Evolutionary conservation across 1,140 invertebrate genomes (phyloP).

Genomic region (Macrosteles quadrilineatus): DNA sequence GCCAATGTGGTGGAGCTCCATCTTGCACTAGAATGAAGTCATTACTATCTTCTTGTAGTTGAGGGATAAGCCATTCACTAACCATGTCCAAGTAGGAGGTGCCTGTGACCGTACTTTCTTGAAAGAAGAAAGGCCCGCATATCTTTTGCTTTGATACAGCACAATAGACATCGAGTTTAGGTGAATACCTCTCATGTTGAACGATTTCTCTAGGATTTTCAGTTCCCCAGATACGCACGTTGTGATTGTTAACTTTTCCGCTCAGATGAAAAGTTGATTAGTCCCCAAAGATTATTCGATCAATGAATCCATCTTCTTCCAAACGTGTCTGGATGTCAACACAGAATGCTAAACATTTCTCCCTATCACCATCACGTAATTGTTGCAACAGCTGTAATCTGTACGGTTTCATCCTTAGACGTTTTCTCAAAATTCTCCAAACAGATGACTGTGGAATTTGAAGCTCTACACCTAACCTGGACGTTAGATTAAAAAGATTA

Average conservation of each 20-base stretch:
- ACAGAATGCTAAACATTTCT: neutral
- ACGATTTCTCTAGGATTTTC: neutral
- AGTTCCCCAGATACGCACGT: neutral
- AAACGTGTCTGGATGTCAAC: neutral
- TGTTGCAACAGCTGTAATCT: neutral
- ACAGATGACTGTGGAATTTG: neutral
- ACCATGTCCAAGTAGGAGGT: neutral
- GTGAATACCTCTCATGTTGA: neutral
- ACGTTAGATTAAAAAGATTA: no score
- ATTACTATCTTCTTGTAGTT: no score
- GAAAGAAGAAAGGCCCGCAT: neutral
- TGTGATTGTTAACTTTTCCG: neutral
- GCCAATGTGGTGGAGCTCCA: neutral
- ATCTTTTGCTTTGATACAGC: conserved; percentile 10
- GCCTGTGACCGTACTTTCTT: conserved; percentile 3
- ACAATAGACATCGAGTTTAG: neutral
- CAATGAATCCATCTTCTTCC: neutral
- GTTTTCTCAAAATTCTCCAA: neutral
- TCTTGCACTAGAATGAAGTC: neutral
- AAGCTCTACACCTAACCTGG: neutral
- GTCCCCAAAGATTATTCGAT: neutral
- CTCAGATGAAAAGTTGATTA: neutral
- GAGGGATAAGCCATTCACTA: neutral
- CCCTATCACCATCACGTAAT: neutral
- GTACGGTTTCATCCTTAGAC: neutral